A percentile compares a stretch with the other conserved stretches of the same genome.
These are phyloP conservation scores for Empidonax traillii DNA, from an alignment of 2,113 vertebrate genomes.

Conservation along the genomic window DNA sequence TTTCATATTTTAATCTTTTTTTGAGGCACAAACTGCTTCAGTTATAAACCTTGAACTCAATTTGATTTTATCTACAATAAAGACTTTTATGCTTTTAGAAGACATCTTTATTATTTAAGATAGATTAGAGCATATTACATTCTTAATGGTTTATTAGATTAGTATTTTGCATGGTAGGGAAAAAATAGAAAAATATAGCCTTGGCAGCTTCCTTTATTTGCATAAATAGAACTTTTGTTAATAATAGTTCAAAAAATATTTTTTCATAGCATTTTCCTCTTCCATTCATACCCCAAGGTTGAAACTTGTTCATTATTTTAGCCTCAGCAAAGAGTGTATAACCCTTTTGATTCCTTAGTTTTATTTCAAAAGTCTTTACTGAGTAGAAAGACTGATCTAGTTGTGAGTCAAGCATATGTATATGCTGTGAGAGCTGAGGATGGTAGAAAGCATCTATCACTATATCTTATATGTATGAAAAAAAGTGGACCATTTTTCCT, in stretches of 20 bases:
- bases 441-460: neutral
- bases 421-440: neutral
- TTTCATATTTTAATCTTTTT: conserved; percentile 33
- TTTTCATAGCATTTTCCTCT: neutral
- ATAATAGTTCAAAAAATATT: neutral
- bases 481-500: neutral
- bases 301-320: neutral
- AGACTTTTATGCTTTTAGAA: neutral
- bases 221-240: neutral
- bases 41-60: neutral
- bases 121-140: neutral
- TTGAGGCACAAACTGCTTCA: conserved; percentile 16
- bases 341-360: neutral
- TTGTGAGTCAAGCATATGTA: neutral
- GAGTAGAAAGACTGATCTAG: neutral
- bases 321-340: neutral
- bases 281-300: neutral
- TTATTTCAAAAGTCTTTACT: neutral
- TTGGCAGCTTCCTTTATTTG: neutral
- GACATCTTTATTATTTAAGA: conserved; percentile 27
- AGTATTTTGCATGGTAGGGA: neutral
- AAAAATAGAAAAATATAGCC: neutral
- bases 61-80: conserved; percentile 34
- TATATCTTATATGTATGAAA: neutral
- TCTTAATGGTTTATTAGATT: neutral